Percentiles rank a stretch among this genome's conserved stretches.
Evolutionary conservation across 1,140 invertebrate species (phyloP).

Genomic region (Drosophila kurseongensis): DNA sequence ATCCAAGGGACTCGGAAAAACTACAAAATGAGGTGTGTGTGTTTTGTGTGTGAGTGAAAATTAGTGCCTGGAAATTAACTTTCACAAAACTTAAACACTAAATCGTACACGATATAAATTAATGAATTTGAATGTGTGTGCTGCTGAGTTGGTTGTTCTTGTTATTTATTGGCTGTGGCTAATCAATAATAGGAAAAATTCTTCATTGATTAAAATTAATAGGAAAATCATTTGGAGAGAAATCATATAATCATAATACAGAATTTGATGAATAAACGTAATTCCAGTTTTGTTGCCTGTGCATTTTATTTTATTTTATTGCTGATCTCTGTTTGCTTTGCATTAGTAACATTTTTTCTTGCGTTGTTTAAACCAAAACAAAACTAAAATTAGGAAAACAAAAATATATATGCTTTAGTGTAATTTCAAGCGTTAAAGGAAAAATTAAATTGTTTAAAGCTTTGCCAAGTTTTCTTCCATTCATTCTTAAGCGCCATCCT

Average conservation of each 20-base stretch:
- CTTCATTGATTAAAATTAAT: constrained; percentile 74
- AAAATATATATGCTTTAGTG: constrained; percentile 68
- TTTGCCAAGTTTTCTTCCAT: constrained; percentile 75
- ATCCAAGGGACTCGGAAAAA: constrained; percentile 49
- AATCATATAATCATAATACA: constrained; percentile 39
- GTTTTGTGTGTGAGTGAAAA: constrained; percentile 57
- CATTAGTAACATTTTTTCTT: constrained; percentile 72
- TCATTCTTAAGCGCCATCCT: constrained; percentile 43
- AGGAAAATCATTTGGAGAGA: constrained; percentile 57
- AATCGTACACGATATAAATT: constrained; percentile 59
- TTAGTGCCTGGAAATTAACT: constrained; percentile 57
- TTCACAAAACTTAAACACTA: constrained; percentile 48
- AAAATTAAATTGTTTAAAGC: constrained; percentile 84
- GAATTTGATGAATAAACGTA: constrained; percentile 51
- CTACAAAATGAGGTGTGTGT: constrained; percentile 67
- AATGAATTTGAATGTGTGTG: constrained; percentile 63
- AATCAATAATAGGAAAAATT: constrained; percentile 77
- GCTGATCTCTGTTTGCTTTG: constrained; percentile 69
- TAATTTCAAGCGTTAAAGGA: constrained; percentile 62
- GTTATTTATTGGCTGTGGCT: constrained; percentile 51
- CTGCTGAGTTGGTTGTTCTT: constrained; percentile 49
- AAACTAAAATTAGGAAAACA: constrained; percentile 75
- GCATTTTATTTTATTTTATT: constrained; percentile 49
- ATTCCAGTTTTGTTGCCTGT: constrained; percentile 26
- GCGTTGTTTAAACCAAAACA: constrained; percentile 65